Evolutionary conservation across 2,888 invertebrate genomes (phyloP).

Genomic region (Chymomyza caudatula): DNA sequence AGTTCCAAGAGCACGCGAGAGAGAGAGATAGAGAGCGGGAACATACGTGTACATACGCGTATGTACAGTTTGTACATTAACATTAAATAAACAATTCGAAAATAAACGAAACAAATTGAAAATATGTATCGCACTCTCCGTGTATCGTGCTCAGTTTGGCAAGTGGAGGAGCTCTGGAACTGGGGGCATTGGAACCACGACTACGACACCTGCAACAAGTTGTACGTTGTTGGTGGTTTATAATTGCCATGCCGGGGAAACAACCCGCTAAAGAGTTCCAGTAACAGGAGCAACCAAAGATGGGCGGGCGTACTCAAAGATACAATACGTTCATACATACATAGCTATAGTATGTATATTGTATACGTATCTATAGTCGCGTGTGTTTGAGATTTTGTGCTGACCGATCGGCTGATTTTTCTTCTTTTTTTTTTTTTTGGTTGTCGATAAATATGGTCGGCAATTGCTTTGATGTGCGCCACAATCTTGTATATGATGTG

Average conservation of each 20-base stretch:
- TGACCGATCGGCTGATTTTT: constrained; percentile 28
- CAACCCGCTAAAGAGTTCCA: neutral
- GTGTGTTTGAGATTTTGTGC: constrained; percentile 11
- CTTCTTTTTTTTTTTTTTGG: constrained; percentile 13
- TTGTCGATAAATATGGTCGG: constrained; percentile 49
- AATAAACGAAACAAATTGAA: constrained; percentile 46
- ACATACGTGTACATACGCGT: neutral
- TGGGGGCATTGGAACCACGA: neutral
- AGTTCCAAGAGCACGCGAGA: neutral
- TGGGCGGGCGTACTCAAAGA: neutral
- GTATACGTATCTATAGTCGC: neutral
- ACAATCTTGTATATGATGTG: constrained; percentile 21
- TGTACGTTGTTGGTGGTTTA: constrained; percentile 52
- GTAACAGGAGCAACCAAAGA: neutral
- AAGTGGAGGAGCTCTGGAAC: neutral
- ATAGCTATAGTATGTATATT: neutral
- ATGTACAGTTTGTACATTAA: constrained; percentile 18
- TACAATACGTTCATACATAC: neutral
- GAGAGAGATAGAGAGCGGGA: neutral
- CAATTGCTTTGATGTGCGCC: constrained; percentile 42
- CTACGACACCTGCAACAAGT: constrained; percentile 60
- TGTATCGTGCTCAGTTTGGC: constrained; percentile 19
- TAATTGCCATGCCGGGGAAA: neutral
- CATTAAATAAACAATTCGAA: constrained; percentile 67
- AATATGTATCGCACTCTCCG: constrained; percentile 14